These are phyloP conservation scores for Ophion ventricosus DNA, from an alignment of 2,888 invertebrate genomes.

Conservation along the genomic window DNA sequence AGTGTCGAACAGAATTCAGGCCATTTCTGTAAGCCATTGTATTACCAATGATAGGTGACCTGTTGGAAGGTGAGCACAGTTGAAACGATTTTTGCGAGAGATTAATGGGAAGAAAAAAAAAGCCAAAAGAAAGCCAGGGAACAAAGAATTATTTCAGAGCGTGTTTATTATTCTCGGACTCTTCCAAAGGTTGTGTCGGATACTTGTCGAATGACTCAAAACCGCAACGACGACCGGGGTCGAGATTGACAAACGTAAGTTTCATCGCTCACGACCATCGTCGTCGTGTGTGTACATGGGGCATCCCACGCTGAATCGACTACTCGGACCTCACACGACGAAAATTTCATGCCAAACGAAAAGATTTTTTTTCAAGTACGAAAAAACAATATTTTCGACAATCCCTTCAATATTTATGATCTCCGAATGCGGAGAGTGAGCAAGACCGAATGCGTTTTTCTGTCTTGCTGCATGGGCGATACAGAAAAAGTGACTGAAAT, in stretches of 20 bases:
- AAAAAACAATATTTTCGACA: background rate
- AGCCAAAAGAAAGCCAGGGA: background rate
- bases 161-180: constrained; percentile 17
- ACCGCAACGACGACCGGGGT: constrained; percentile 19
- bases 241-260: constrained; percentile 48
- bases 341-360: background rate
- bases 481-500: background rate
- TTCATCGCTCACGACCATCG: constrained; percentile 22
- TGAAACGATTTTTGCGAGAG: background rate
- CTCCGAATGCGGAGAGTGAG: background rate
- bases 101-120: background rate
- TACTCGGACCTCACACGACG: background rate
- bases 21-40: constrained; percentile 8
- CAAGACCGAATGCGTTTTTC: background rate
- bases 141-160: constrained; percentile 53
- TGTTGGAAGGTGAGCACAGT: background rate
- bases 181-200: constrained; percentile 27
- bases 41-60: background rate
- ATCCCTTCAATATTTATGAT: background rate
- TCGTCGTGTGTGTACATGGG: background rate
- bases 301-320: background rate
- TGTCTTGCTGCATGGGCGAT: background rate
- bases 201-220: constrained; percentile 62
- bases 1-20: constrained; percentile 31
- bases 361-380: background rate